These are phyloP conservation scores for Stenichneumon culpator DNA, from an alignment of 2,888 invertebrate species.

Conservation along the genomic window DNA sequence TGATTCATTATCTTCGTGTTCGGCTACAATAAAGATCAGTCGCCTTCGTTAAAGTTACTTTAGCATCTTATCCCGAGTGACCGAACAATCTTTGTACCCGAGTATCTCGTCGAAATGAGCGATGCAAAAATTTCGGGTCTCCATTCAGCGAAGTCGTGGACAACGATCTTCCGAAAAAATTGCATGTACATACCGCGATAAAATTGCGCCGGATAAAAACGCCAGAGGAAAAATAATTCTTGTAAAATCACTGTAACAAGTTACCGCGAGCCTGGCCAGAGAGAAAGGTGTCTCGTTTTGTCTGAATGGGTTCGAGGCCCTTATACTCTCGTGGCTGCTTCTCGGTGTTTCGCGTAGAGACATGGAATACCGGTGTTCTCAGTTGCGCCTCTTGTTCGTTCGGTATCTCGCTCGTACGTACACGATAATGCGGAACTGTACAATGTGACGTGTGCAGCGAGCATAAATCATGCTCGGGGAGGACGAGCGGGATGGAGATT, in stretches of 20 bases:
- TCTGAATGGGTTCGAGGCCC: slow-evolving; percentile 16
- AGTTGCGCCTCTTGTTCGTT: slow-evolving; percentile 14
- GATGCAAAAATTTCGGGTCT: too few relatives aligned
- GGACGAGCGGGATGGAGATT: not conserved
- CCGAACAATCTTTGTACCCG: too few relatives aligned
- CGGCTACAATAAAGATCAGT: too few relatives aligned
- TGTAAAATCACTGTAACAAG: not conserved
- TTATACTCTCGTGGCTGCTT: slow-evolving; percentile 4
- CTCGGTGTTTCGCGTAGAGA: slow-evolving; percentile 24
- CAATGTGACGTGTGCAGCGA: slow-evolving; percentile 40
- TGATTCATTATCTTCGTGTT: too few relatives aligned
- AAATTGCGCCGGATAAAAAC: too few relatives aligned
- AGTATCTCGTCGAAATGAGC: too few relatives aligned
- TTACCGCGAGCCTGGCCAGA: not conserved
- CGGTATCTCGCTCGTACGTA: slow-evolving; percentile 30
- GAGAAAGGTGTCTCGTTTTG: slow-evolving; percentile 4
- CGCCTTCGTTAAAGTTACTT: too few relatives aligned
- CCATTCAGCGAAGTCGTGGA: too few relatives aligned
- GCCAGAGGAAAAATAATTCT: too few relatives aligned
- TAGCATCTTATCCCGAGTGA: too few relatives aligned
- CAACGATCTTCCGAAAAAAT: too few relatives aligned
- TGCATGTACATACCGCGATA: too few relatives aligned
- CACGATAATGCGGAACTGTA: slow-evolving; percentile 52
- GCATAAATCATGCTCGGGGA: slow-evolving; percentile 50
- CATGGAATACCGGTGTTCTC: slow-evolving; percentile 1